These are phyloP conservation scores for Tanytarsus gracilentus DNA, from an alignment of 2,888 invertebrate species.

Conservation along the genomic window DNA sequence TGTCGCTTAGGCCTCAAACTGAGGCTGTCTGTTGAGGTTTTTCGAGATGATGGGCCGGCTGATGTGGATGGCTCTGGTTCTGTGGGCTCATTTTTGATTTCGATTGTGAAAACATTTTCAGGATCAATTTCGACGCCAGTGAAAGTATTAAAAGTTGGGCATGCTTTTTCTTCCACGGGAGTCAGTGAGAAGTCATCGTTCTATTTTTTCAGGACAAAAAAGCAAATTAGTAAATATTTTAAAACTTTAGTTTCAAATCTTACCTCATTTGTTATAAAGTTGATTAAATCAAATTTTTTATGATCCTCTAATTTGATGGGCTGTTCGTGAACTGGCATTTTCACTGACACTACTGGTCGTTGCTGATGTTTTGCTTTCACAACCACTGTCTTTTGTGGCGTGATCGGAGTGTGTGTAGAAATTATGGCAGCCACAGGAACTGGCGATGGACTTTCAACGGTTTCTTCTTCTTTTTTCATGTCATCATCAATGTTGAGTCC, in stretches of 20 bases:
- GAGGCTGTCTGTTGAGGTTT: too few relatives aligned
- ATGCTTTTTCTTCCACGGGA: slow-evolving; percentile 17
- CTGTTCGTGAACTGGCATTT: too few relatives aligned
- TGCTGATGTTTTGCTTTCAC: neutral
- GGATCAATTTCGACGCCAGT: neutral
- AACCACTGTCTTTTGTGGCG: neutral
- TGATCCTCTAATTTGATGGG: neutral
- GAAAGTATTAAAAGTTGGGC: neutral
- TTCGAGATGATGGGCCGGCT: neutral
- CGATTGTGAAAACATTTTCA: too few relatives aligned
- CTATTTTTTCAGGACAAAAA: slow-evolving; percentile 3
- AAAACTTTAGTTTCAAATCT: neutral
- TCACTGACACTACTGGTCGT: too few relatives aligned
- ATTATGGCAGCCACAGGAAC: neutral
- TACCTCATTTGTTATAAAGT: slow-evolving; percentile 5
- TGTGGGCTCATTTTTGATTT: neutral
- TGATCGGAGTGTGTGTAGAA: neutral
- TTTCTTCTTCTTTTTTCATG: neutral
- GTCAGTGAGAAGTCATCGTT: slow-evolving; percentile 11
- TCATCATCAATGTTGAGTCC: neutral
- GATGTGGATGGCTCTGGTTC: slow-evolving; percentile 8
- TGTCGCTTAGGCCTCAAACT: neutral
- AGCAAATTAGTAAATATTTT: neutral
- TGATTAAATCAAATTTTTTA: slow-evolving; percentile 5
- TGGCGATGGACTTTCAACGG: neutral